These are phyloP conservation scores for Telmatherina bonti DNA, from an alignment of 2,797 vertebrate species.

Conservation along the genomic window DNA sequence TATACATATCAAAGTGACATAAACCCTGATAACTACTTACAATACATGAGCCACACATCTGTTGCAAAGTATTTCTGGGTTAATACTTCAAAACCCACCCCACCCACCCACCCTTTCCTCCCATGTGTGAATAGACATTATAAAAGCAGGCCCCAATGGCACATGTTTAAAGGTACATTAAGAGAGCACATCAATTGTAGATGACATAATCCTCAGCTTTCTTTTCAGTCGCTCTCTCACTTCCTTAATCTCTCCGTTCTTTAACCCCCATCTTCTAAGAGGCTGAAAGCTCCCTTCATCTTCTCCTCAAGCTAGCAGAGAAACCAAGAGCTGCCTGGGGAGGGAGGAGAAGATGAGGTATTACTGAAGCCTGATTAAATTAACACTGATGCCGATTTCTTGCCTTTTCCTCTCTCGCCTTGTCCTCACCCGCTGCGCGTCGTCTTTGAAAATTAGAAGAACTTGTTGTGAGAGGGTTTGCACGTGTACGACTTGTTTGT, in stretches of 20 bases:
- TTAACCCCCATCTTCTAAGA: slow-evolving; percentile 83
- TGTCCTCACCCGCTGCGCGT: slow-evolving; percentile 52
- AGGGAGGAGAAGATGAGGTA: slow-evolving; percentile 72
- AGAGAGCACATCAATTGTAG: slow-evolving; percentile 81
- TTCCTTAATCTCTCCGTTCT: slow-evolving; percentile 83
- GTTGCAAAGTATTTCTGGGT: slow-evolving; percentile 76
- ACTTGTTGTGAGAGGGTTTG: slow-evolving; percentile 67
- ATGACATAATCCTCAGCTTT: slow-evolving; percentile 82
- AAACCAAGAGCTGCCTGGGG: slow-evolving; percentile 69
- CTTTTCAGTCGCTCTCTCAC: slow-evolving; percentile 76
- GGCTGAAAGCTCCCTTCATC: slow-evolving; percentile 83
- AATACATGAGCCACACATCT: slow-evolving; percentile 66
- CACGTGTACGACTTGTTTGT: slow-evolving; percentile 18
- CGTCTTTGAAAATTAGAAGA: slow-evolving; percentile 77
- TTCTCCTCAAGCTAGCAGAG: slow-evolving; percentile 77
- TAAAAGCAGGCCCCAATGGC: slow-evolving; percentile 78
- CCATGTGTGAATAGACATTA: slow-evolving; percentile 69
- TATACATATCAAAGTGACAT: slow-evolving; percentile 80
- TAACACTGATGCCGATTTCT: slow-evolving; percentile 79
- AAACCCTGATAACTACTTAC: slow-evolving; percentile 73
- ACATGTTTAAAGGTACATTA: slow-evolving; percentile 84
- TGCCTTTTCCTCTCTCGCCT: slow-evolving; percentile 56
- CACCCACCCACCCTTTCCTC: slow-evolving; percentile 19
- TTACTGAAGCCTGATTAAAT: slow-evolving; percentile 83
- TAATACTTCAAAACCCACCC: slow-evolving; percentile 70